phyloP scores from a whole-genome alignment of 2,797 vertebrate species.

The Rhinella marina region DNA sequence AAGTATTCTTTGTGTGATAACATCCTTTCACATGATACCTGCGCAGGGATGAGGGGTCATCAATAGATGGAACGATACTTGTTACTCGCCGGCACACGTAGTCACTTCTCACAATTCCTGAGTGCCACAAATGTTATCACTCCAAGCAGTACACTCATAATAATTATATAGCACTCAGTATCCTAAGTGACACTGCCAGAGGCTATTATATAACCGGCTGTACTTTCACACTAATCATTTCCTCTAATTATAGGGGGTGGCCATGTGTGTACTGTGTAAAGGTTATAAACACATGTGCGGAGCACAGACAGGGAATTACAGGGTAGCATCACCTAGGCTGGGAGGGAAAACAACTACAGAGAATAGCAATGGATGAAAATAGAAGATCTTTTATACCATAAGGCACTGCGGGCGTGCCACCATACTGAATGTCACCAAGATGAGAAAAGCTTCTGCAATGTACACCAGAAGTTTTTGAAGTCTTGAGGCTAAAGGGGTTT shows the following conservation, averaged over 20 bases:
- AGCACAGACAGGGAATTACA: no score
- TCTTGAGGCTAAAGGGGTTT: no score
- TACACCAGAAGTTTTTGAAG: no score
- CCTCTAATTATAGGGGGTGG: constrained; percentile 2
- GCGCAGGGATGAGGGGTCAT: background rate
- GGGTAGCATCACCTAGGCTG: background rate
- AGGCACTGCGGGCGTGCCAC: no score
- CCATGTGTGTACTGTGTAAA: background rate
- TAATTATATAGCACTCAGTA: constrained; percentile 20
- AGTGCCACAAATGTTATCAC: background rate
- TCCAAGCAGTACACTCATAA: background rate
- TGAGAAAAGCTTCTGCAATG: no score
- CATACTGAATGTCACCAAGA: no score
- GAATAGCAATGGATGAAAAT: background rate
- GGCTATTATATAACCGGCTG: background rate
- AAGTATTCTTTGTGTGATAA: no score
- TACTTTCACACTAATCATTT: constrained; percentile 5
- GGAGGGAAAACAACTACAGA: background rate
- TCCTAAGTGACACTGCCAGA: background rate
- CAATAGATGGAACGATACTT: background rate
- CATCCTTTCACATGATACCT: background rate
- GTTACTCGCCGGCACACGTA: background rate
- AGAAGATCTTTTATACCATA: background rate
- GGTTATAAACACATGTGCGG: background rate
- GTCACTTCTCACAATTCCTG: background rate